Evolutionary conservation across 2,888 invertebrate genomes (phyloP).

Genomic region (Cephus pulcher): DNA sequence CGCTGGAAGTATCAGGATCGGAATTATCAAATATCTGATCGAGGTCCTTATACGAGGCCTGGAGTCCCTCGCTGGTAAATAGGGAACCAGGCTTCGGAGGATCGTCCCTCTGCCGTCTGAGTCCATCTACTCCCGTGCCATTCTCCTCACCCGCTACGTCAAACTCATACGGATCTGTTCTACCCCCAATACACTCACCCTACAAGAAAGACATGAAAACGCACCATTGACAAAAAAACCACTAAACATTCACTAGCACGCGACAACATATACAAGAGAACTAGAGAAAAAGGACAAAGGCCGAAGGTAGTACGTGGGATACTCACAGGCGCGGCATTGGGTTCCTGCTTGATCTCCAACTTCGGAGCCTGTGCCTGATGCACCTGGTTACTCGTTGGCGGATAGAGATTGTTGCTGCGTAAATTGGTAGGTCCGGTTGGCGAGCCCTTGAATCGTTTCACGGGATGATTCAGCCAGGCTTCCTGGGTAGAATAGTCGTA

Average conservation of each 20-base stretch:
- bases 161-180: constrained; percentile 77
- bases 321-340: constrained; percentile 63
- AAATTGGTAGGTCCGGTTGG: constrained; percentile 16
- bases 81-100: constrained; percentile 75
- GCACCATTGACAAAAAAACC: constrained; percentile 26
- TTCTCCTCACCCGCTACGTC: constrained; percentile 74
- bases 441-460: constrained; percentile 82
- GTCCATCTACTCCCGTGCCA: constrained; percentile 67
- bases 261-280: constrained; percentile 13
- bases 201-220: constrained; percentile 31
- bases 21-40: constrained; percentile 96
- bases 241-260: constrained; percentile 1
- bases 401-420: constrained; percentile 71
- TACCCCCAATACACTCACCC: constrained; percentile 56
- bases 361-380: constrained; percentile 66
- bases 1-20: constrained; percentile 85
- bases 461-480: constrained; percentile 86
- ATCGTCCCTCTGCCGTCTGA: constrained; percentile 65
- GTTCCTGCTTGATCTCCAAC: constrained; percentile 76
- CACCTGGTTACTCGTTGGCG: constrained; percentile 70
- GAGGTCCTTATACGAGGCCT: constrained; percentile 89
- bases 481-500: constrained; percentile 82
- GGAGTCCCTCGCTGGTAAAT: constrained; percentile 89
- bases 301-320: background rate
- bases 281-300: constrained; percentile 18